These are phyloP conservation scores for Salvelinus sp. DNA, from an alignment of 2,113 vertebrate species.

Conservation along the genomic window DNA sequence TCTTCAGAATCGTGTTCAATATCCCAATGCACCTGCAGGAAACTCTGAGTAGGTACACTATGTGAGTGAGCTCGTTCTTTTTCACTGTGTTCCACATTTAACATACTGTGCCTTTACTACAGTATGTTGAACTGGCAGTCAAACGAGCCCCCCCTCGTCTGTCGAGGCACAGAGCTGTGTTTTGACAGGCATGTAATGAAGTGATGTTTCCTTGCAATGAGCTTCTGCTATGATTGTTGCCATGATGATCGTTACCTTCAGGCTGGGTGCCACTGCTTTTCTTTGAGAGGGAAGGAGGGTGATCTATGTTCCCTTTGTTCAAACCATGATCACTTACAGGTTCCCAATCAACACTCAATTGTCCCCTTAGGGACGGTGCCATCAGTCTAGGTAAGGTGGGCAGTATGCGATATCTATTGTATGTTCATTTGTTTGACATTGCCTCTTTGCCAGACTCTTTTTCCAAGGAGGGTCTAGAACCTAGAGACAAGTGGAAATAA, in stretches of 20 bases:
- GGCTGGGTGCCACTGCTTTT: conserved; percentile 13
- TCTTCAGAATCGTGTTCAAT: too few species aligned
- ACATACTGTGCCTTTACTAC: neutral
- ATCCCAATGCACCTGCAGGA: neutral
- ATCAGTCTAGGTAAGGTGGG: too few species aligned
- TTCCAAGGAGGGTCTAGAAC: too few species aligned
- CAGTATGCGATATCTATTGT: too few species aligned
- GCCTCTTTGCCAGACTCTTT: too few species aligned
- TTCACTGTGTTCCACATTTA: neutral
- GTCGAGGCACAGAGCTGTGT: neutral
- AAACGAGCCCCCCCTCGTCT: neutral
- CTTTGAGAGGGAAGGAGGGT: neutral
- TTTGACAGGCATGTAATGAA: conserved; percentile 45
- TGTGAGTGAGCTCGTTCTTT: neutral
- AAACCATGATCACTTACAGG: neutral
- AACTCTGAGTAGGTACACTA: neutral
- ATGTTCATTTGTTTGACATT: too few species aligned
- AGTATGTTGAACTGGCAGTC: too few species aligned
- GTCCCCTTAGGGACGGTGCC: neutral
- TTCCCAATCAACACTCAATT: neutral
- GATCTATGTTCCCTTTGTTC: neutral
- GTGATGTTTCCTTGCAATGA: conserved; percentile 10
- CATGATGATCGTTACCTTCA: conserved; percentile 24
- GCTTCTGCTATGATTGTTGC: conserved; percentile 37
- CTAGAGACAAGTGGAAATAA: too few species aligned